These are phyloP conservation scores for Drosophila tsacasi DNA, from an alignment of 1,140 invertebrate species.

Conservation along the genomic window DNA sequence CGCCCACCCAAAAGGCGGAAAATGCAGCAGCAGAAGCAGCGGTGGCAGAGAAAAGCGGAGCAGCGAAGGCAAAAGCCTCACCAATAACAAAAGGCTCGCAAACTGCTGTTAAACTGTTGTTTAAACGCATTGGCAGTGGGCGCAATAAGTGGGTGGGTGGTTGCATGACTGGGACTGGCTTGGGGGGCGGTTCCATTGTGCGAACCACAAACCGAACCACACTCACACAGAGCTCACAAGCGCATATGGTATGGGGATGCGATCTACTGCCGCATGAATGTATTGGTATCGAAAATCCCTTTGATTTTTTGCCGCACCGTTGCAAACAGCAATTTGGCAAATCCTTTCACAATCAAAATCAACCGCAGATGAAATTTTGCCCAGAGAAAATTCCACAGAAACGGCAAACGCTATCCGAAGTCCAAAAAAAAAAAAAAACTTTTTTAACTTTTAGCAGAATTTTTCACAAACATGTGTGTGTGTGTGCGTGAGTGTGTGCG, in stretches of 20 bases:
- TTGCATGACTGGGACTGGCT: background rate
- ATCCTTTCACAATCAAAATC: conserved; percentile 85
- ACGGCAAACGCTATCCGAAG: conserved; percentile 46
- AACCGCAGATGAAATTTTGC: conserved; percentile 83
- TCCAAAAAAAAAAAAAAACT: conserved; percentile 41
- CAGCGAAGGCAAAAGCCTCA: conserved; percentile 69
- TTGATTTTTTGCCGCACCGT: conserved; percentile 81
- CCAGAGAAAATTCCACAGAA: conserved; percentile 64
- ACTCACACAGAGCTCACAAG: conserved; percentile 27
- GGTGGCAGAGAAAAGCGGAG: conserved; percentile 30
- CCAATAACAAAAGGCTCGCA: conserved; percentile 80
- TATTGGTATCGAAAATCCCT: conserved; percentile 81
- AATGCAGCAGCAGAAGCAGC: conserved; percentile 29
- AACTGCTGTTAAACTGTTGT: conserved; percentile 82
- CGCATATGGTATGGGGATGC: conserved; percentile 19
- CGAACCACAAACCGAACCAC: conserved; percentile 69
- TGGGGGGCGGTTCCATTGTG: conserved; percentile 52
- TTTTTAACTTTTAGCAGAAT: conserved; percentile 39
- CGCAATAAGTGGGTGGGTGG: conserved; percentile 7
- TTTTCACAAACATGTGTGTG: conserved; percentile 13
- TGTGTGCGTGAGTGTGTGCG: background rate
- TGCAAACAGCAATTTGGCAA: conserved; percentile 84
- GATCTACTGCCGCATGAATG: conserved; percentile 52
- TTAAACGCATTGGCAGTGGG: conserved; percentile 72
- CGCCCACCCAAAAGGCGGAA: conserved; percentile 57